These are phyloP conservation scores for Pteruthius melanotis DNA, from an alignment of 2,113 vertebrate species.

Conservation along the genomic window DNA sequence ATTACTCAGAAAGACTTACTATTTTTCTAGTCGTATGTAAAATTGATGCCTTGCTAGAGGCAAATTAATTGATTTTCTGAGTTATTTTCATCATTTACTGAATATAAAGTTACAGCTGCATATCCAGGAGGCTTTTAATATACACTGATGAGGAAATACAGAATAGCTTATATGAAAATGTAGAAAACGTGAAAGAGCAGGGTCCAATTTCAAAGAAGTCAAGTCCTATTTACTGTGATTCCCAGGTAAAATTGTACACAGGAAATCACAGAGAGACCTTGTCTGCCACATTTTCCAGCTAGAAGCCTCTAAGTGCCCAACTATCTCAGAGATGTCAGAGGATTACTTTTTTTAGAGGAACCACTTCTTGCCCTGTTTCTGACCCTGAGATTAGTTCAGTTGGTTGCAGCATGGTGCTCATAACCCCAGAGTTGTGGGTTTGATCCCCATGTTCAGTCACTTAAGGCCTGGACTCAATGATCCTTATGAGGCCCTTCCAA, in stretches of 20 bases:
- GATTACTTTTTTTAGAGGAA: not conserved
- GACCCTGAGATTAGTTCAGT: no score
- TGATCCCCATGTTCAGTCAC: not conserved
- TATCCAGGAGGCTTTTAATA: not conserved
- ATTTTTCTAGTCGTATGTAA: not conserved
- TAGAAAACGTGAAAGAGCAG: not conserved
- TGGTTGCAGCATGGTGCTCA: not conserved
- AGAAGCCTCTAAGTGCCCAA: not conserved
- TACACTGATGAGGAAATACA: not conserved
- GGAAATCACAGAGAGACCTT: not conserved
- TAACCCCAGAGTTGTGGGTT: not conserved
- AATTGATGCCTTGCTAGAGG: not conserved
- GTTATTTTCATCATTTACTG: not conserved
- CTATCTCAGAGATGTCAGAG: not conserved
- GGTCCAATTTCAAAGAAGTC: not conserved
- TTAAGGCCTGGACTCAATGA: accelerated
- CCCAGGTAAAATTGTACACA: not conserved
- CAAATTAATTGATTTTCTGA: slow-evolving; percentile 40
- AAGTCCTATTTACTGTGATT: not conserved
- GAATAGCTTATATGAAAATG: not conserved
- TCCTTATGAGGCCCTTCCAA: not conserved
- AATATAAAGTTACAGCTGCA: not conserved
- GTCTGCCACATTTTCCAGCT: not conserved
- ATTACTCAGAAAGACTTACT: not conserved
- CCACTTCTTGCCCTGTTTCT: not conserved